A percentile compares a stretch with the other conserved stretches of the same genome.
phyloP scores from a whole-genome alignment of 1,140 invertebrate genomes.

The Drosophila novamexicana region DNA sequence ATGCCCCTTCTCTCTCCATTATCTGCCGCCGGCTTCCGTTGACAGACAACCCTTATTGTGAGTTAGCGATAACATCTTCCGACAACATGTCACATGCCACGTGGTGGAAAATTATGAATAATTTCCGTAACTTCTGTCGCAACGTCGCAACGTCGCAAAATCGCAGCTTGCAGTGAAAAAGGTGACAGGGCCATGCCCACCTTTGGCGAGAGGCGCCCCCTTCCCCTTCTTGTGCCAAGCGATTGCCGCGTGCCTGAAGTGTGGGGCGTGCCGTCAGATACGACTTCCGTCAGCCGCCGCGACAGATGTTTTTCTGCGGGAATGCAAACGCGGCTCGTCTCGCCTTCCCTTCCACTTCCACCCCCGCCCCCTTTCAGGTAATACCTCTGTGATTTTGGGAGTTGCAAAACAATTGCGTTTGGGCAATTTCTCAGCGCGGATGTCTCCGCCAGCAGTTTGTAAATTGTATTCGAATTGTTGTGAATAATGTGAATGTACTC shows the following conservation, averaged over 20 bases:
- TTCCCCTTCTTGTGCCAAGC: not conserved
- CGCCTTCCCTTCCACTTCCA: not conserved
- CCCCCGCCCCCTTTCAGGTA: not conserved
- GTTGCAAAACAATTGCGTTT: conserved; percentile 72
- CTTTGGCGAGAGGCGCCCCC: not conserved
- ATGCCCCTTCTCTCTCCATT: conserved; percentile 1
- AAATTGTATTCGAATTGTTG: conserved; percentile 31
- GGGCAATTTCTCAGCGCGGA: conserved; percentile 62
- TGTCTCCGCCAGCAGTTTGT: conserved; percentile 63
- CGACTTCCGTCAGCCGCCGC: conserved; percentile 78
- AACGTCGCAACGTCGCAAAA: conserved; percentile 28
- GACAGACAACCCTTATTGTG: conserved; percentile 60
- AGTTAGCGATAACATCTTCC: conserved; percentile 37
- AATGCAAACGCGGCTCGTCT: conserved; percentile 35
- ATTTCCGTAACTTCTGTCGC: conserved; percentile 74
- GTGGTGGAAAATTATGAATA: conserved; percentile 80
- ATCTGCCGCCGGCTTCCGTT: conserved; percentile 40
- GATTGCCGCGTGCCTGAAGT: conserved; percentile 36
- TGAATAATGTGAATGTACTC: conserved; percentile 56
- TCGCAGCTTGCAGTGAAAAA: conserved; percentile 70
- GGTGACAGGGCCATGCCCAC: conserved; percentile 51
- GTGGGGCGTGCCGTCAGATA: conserved; percentile 79
- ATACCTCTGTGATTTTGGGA: conserved; percentile 1
- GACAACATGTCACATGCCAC: conserved; percentile 60
- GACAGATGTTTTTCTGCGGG: conserved; percentile 74